phyloP scores from a whole-genome alignment of 2,888 invertebrate genomes.

The Nomada hirtipes region DNA sequence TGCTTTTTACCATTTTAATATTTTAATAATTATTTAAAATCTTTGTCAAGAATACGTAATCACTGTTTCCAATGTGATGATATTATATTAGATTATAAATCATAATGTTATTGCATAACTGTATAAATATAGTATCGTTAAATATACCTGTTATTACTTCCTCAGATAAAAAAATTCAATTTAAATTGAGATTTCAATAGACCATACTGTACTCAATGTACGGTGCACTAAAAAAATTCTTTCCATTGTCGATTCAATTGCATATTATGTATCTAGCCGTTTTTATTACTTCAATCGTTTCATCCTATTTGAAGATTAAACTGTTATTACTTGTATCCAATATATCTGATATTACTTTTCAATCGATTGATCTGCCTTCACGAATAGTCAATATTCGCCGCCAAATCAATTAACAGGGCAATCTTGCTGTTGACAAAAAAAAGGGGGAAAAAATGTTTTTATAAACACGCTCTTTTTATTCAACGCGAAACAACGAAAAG shows the following conservation, averaged over 20 bases:
- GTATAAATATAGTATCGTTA: no score
- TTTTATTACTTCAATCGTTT: neutral
- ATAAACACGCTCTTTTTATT: conserved; percentile 8
- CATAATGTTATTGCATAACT: no score
- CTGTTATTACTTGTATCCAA: neutral
- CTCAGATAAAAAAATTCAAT: neutral
- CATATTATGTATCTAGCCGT: neutral
- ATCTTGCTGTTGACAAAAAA: neutral
- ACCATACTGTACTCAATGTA: neutral
- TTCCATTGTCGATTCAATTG: neutral
- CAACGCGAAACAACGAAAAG: conserved; percentile 23
- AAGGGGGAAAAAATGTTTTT: conserved; percentile 20
- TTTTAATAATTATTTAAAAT: no score
- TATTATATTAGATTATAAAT: no score
- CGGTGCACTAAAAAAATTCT: neutral
- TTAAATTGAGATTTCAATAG: neutral
- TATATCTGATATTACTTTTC: neutral
- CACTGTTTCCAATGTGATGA: no score
- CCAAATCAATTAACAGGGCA: neutral
- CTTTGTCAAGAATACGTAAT: no score
- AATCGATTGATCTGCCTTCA: neutral
- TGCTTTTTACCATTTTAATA: no score
- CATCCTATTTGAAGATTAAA: neutral
- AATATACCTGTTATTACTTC: neutral
- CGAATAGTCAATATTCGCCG: neutral